Evolutionary conservation across 1,140 invertebrate species (phyloP), one percentile per base, ranked within the genome.

Genomic region (Papilio glaucus): DNA sequence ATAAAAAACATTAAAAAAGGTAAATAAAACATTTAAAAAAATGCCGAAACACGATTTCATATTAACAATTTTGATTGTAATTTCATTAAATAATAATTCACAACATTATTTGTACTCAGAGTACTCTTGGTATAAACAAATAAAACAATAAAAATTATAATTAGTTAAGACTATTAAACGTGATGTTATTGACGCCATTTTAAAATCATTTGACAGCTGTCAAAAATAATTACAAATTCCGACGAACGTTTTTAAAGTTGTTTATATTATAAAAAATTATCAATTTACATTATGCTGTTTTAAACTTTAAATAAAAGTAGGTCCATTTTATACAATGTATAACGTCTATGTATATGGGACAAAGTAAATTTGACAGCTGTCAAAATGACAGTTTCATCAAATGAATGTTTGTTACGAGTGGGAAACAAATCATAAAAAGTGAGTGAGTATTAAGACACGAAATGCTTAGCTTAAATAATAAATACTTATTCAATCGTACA

Each of bases 71-170:
- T 57, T 57, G 49, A 57, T 26, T 65, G 62, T 65, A 18, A 65
- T 65, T 38, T 41, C 37, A 68, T 26, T 24, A 45, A 68, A 21
- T 45, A 68, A 68, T 24, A 45, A n/a, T 53, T 69, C 63, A 73
- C 71, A 65, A 72, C 60, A 74, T 72, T 45, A 37, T 69, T 69
- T 77, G 81, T 81, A 85, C 83, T 85, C 72, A 74, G 38, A 80
- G 81, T 85, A 80, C 75, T 72, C 37, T 9, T 7, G 12, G 10
- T 24, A 57, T 24, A 21, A 18, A 33, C 45, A 18, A 76, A 74
- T 24, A 68, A 73, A 72, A 75, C 12, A 69, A 69, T 38, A 73
- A 71, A 74, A 49, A 70, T 37, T 73, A 10, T 39, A 68, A 29
- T 21, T 61, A 4, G 37, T 41, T 13, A 38, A 69, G 53, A 68